phyloP scores from a whole-genome alignment of 2,113 vertebrate species.

The Cardinalis cardinalis region DNA sequence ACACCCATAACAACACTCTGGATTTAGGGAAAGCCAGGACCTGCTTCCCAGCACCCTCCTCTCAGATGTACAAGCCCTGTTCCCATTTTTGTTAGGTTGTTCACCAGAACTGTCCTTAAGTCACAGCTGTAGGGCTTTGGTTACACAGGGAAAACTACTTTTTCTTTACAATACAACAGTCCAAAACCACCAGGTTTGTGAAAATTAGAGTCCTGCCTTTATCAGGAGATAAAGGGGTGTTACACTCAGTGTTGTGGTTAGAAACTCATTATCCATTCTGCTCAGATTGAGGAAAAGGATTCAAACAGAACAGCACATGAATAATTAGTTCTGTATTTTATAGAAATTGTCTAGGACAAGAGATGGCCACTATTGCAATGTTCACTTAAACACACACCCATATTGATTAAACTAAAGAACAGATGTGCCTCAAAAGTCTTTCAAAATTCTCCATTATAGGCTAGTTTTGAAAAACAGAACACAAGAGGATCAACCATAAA shows the following conservation, averaged over 20 bases:
- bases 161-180: background rate
- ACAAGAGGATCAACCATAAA: background rate
- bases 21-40: background rate
- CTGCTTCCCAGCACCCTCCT: background rate
- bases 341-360: background rate
- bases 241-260: background rate
- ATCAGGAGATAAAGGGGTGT: background rate
- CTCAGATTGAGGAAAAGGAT: background rate
- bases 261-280: background rate
- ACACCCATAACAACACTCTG: background rate
- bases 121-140: background rate
- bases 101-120: background rate
- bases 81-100: background rate
- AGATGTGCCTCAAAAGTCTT: background rate
- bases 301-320: background rate
- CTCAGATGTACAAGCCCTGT: background rate
- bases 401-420: background rate
- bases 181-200: background rate
- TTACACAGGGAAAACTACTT: accelerated
- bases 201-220: background rate
- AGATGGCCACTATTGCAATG: background rate
- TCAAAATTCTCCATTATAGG: background rate
- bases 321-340: background rate
- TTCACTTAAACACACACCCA: background rate
- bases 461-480: background rate